Percentiles rank a stretch among this genome's conserved stretches.
Evolutionary conservation across 2,797 vertebrate genomes (phyloP).

Genomic region (Myiotriccus ornatus): DNA sequence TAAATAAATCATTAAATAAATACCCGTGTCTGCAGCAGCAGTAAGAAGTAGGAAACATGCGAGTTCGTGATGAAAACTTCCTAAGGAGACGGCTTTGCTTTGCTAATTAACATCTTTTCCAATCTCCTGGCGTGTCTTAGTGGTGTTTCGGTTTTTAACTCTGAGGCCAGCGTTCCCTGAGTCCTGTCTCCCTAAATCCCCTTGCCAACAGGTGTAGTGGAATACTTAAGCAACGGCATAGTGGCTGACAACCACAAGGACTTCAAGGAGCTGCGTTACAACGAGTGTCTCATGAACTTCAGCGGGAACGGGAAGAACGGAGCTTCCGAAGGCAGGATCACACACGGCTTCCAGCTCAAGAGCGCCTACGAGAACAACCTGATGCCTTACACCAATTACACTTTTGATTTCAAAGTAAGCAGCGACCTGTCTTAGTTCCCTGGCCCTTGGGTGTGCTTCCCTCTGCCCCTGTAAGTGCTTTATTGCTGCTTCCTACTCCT

Average conservation of each 20-base stretch:
- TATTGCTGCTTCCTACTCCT: not conserved
- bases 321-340: constrained; percentile 90
- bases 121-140: accelerated
- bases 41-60: accelerated
- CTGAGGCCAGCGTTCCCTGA: not conserved
- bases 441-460: not conserved
- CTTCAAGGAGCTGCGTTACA: constrained; percentile 96
- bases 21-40: not conserved
- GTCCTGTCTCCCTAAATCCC: not conserved
- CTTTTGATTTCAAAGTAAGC: constrained; percentile 94
- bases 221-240: constrained; percentile 93
- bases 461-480: not conserved
- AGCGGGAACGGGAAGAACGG: constrained; percentile 92
- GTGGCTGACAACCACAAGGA: constrained; percentile 99
- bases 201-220: constrained; percentile 87
- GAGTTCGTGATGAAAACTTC: not conserved
- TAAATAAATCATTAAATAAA: not conserved
- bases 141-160: not conserved
- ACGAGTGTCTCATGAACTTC: constrained; percentile 97
- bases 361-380: constrained; percentile 94
- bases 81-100: not conserved
- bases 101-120: not conserved
- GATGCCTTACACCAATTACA: constrained; percentile 99
- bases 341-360: constrained; percentile 95
- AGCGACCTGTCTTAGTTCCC: not conserved